These are phyloP conservation scores for Bedellia somnulentella DNA, from an alignment of 2,888 invertebrate genomes.

Conservation along the genomic window DNA sequence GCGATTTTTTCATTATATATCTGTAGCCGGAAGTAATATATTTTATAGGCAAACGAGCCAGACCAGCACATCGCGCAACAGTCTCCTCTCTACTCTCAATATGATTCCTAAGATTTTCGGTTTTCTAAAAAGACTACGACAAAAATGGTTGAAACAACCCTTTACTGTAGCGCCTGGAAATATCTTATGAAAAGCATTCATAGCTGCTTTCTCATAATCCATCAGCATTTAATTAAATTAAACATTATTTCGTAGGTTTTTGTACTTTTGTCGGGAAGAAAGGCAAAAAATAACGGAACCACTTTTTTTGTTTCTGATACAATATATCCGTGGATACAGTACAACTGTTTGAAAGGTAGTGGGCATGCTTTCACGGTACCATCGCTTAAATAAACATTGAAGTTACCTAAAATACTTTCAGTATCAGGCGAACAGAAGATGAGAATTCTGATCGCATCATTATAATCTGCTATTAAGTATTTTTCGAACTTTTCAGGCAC, in stretches of 20 bases:
- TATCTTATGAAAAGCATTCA: conserved; percentile 2
- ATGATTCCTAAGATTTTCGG: conserved; percentile 6
- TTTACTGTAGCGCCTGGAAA: conserved; percentile 1
- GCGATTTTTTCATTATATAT: conserved; percentile 6
- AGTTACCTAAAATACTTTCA: neutral
- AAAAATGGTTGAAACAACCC: conserved; percentile 6
- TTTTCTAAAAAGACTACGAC: conserved; percentile 8
- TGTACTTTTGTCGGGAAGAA: conserved; percentile 1
- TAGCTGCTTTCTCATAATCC: conserved; percentile 4
- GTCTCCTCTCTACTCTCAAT: conserved; percentile 6
- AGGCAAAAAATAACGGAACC: conserved; percentile 7
- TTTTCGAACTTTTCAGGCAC: conserved; percentile 1
- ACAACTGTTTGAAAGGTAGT: conserved; percentile 7
- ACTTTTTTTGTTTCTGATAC: no score
- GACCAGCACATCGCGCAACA: conserved; percentile 9
- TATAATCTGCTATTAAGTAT: conserved; percentile 1
- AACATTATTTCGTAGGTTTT: conserved; percentile 5
- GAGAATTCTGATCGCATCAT: neutral
- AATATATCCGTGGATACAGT: conserved; percentile 7
- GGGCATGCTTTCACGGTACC: conserved; percentile 8
- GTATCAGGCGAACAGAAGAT: conserved; percentile 1
- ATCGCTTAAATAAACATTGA: conserved; percentile 6
- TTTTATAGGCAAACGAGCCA: conserved; percentile 9
- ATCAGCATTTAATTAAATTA: conserved; percentile 3
- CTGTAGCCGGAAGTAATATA: conserved; percentile 7